A percentile compares a stretch with the other conserved stretches of the same genome.
Evolutionary conservation across 1,140 invertebrate species (phyloP).

Genomic region (Cecropterus lyciades): DNA sequence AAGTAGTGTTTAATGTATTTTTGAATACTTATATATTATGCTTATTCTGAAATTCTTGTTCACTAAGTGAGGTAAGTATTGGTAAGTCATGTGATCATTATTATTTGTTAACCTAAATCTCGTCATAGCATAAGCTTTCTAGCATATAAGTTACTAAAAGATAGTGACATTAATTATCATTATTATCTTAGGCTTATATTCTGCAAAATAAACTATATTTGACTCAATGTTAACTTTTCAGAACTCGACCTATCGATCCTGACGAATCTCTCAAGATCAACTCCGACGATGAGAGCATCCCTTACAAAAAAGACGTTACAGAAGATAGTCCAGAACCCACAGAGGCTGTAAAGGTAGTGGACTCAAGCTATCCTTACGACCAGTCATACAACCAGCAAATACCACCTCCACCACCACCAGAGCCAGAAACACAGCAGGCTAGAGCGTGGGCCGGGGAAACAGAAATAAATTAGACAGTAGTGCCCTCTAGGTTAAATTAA

Average conservation of each 20-base stretch:
- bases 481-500: not conserved
- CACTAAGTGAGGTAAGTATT: too few species aligned
- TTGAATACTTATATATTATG: too few species aligned
- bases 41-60: too few species aligned
- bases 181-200: too few species aligned
- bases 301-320: conserved; percentile 72
- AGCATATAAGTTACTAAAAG: too few species aligned
- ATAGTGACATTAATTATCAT: too few species aligned
- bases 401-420: conserved; percentile 6
- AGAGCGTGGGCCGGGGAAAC: conserved; percentile 70
- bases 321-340: conserved; percentile 71
- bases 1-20: too few species aligned
- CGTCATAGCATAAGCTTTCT: too few species aligned
- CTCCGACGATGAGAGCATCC: conserved; percentile 76
- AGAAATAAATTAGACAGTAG: conserved; percentile 67
- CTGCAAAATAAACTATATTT: too few species aligned
- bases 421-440: conserved; percentile 40
- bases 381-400: conserved; percentile 38
- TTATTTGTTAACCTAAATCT: too few species aligned
- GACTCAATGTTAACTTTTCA: conserved; percentile 39
- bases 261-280: conserved; percentile 73
- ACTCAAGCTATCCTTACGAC: conserved; percentile 47
- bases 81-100: too few species aligned
- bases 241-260: conserved; percentile 63
- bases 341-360: conserved; percentile 56